Evolutionary conservation across 2,888 invertebrate genomes (phyloP), one percentile per base, ranked within the genome.

Genomic region (Apamea anceps): DNA sequence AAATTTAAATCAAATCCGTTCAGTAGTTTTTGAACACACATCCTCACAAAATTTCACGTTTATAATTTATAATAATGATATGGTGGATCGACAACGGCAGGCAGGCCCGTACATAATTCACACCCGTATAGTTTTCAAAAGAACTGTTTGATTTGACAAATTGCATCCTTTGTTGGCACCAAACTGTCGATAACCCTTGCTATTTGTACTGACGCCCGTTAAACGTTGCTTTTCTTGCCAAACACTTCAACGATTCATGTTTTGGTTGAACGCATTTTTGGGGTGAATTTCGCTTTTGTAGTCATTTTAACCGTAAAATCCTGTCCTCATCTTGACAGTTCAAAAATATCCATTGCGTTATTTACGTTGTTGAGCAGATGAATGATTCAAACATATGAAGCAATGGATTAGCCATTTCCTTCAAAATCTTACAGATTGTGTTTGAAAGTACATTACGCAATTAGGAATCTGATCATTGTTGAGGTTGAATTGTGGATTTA

Each of bases 81-180:
- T 2, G 8, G 10, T 25, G 54, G 25, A 57, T 54, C 25, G 2
- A 57, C 25, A 57, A 57, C 2, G 25, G 10, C 54, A 25, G 1
- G 21, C 70, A 21, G 73, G 28, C 32, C 48, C 42, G 81, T 68
- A 10, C 79, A 48, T 7, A 85, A 79, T 66, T 66, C 60, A 1
- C 1, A 0, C 63, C 81, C 88, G 81, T 90, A 76, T 83, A 63
- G 86, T 85, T 68, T 60, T 57, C 45, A 42, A 37, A 21, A 80
- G 87, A 90, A 87, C 89, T 95, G 93, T 96, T 96, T 95, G 95
- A 95, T 95, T 94, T 95, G 95, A 95, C 95, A 95, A 95, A 95
- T 96, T 95, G 95, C 95, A 94, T 95, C 94, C 92, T 94, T 95
- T 95, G 95, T 95, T 89, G 94, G 89, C 90, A 87, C 88, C 90